These are phyloP conservation scores for Noctua fimbriata DNA, from an alignment of 2,888 invertebrate species.

Conservation along the genomic window DNA sequence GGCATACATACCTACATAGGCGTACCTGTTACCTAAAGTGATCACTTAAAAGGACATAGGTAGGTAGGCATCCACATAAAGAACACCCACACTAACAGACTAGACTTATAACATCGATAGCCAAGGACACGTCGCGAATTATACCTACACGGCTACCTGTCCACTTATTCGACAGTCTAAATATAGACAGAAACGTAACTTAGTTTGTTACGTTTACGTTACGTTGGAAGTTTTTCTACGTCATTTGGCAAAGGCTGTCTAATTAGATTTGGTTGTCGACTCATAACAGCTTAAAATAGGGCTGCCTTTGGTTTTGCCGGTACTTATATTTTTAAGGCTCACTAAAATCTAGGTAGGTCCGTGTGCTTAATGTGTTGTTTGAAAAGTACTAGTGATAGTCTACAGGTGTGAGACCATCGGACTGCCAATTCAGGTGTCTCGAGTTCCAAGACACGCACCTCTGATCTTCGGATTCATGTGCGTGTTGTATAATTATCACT, in stretches of 20 bases:
- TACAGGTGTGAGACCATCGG: too few species aligned
- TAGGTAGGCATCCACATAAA: constrained; percentile 3
- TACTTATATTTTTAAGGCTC: background rate
- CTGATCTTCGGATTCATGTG: too few species aligned
- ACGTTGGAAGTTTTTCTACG: background rate
- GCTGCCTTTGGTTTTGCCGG: background rate
- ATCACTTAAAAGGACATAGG: constrained; percentile 28
- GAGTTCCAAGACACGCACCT: too few species aligned
- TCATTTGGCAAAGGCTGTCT: background rate
- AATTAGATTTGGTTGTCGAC: constrained; percentile 24
- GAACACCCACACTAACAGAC: constrained; percentile 24
- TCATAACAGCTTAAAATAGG: background rate
- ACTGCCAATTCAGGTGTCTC: too few species aligned
- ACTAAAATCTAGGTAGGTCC: too few species aligned
- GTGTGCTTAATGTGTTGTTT: too few species aligned
- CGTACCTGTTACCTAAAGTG: constrained; percentile 25
- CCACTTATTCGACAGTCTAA: constrained; percentile 28
- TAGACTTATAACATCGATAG: constrained; percentile 15
- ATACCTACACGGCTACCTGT: constrained; percentile 11
- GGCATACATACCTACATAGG: background rate
- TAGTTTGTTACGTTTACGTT: constrained; percentile 11
- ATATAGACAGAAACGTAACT: constrained; percentile 29
- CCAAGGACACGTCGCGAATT: constrained; percentile 43
- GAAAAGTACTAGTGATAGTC: too few species aligned
- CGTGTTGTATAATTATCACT: too few species aligned